Conservation (phyloP, 30 jellyfish, hydroid and myxozoan genomes). For the Hydractinia symbiolongicarpus region DNA sequence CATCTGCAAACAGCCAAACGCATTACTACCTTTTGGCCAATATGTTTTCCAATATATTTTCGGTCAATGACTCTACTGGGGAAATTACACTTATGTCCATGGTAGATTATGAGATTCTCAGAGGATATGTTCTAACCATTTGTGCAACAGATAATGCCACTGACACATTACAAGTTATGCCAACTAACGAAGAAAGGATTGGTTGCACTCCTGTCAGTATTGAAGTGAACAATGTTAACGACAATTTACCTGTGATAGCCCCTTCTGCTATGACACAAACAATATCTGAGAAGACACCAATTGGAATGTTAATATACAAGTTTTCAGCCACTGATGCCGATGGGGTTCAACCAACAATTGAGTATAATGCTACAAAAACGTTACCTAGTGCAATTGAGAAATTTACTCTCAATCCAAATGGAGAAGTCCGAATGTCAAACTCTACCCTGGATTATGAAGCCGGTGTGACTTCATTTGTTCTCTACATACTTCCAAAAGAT, state of each 20-base stretch:
- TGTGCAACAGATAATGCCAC: conserved; percentile 55
- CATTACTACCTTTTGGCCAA: not conserved
- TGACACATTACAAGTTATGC: not conserved
- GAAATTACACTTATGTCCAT: conserved; percentile 4
- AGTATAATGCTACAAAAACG: not conserved
- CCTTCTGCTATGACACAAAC: conserved; percentile 25
- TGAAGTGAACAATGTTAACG: conserved; percentile 49
- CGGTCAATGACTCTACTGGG: conserved; percentile 1
- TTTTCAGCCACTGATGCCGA: conserved; percentile 39
- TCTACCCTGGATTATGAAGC: conserved; percentile 52
- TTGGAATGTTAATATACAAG: not conserved
- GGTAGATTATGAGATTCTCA: conserved; percentile 36
- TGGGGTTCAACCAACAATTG: not conserved
- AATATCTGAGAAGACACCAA: conserved; percentile 31
- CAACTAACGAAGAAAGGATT: conserved; percentile 5
- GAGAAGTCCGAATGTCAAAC: conserved; percentile 31
- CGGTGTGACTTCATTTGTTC: not conserved
- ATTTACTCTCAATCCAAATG: conserved; percentile 27
- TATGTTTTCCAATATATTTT: not conserved
- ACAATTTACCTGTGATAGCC: conserved; percentile 53
- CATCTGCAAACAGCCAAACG: not conserved
- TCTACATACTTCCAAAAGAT: not conserved
- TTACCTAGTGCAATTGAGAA: not conserved
- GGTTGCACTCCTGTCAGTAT: conserved; percentile 40
- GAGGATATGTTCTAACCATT: conserved; percentile 4